A percentile compares a stretch with the other conserved stretches of the same genome.
Conservation (phyloP, 2,113 vertebrate species). For the Saccopteryx bilineata region DNA sequence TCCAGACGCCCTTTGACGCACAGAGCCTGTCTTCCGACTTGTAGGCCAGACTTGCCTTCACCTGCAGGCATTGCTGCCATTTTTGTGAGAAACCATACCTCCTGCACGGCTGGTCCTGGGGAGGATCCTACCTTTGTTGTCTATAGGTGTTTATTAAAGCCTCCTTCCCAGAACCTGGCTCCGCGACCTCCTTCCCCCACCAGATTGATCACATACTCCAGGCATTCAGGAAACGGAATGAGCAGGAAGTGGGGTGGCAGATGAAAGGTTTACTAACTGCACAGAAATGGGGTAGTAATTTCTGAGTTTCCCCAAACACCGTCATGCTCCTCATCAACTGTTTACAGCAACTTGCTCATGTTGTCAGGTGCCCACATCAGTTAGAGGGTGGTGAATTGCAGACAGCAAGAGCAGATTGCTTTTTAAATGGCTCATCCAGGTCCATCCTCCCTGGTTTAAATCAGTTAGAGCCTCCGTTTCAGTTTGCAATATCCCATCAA, state of each 20-base stretch:
- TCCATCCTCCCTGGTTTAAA: slow-evolving; percentile 20
- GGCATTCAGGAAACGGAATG: background rate
- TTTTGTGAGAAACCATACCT: background rate
- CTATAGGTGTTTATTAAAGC: background rate
- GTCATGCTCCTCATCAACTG: background rate
- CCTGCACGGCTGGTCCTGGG: background rate
- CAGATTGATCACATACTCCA: background rate
- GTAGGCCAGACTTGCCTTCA: background rate
- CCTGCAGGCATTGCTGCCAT: background rate
- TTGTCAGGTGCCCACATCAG: slow-evolving; percentile 34
- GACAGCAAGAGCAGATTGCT: background rate
- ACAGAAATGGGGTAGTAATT: background rate
- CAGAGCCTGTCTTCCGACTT: background rate
- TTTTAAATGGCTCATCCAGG: slow-evolving; percentile 52
- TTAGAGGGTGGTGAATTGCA: slow-evolving; percentile 7
- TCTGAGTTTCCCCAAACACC: background rate
- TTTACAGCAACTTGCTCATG: slow-evolving; percentile 58
- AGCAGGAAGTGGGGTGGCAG: background rate
- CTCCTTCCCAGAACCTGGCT: background rate
- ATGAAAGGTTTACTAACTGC: background rate
- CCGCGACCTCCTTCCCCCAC: background rate
- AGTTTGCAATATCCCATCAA: slow-evolving; percentile 29
- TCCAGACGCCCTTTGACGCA: background rate
- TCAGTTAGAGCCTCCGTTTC: background rate
- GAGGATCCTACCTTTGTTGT: background rate